Percentiles rank a stretch among this genome's conserved stretches.
These are phyloP conservation scores for Protodeltote pygarga DNA, from an alignment of 2,888 invertebrate species.

Conservation along the genomic window DNA sequence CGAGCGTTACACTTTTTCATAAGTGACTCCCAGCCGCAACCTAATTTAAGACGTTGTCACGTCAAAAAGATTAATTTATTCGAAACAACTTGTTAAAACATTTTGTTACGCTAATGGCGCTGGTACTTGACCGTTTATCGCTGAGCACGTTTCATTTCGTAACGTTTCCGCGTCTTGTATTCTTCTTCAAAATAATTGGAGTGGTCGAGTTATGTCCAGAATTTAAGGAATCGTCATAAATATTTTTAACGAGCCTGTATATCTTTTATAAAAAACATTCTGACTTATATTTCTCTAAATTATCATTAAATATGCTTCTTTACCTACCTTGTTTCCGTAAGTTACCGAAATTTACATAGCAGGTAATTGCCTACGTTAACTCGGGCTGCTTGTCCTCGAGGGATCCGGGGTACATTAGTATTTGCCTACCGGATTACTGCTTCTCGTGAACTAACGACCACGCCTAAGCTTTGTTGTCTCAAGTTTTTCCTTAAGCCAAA, in stretches of 20 bases:
- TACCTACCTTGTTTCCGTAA: slow-evolving; percentile 27
- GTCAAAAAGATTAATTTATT: slow-evolving; percentile 16
- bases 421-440: slow-evolving; percentile 38
- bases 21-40: no score
- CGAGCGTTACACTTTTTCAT: no score
- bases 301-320: slow-evolving; percentile 25
- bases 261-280: slow-evolving; percentile 38
- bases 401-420: slow-evolving; percentile 29
- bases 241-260: slow-evolving; percentile 54
- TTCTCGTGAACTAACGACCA: slow-evolving; percentile 26
- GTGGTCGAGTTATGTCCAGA: slow-evolving; percentile 60
- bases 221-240: slow-evolving; percentile 60
- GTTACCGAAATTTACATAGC: slow-evolving; percentile 22
- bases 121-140: slow-evolving; percentile 51
- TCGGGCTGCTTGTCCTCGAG: slow-evolving; percentile 16
- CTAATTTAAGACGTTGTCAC: no score
- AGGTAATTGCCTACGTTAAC: slow-evolving; percentile 24
- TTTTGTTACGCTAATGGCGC: slow-evolving; percentile 6
- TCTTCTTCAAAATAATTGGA: slow-evolving; percentile 73
- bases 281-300: slow-evolving; percentile 31
- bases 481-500: slow-evolving; percentile 17
- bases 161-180: slow-evolving; percentile 54
- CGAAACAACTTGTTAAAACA: slow-evolving; percentile 16
- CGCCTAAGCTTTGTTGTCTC: slow-evolving; percentile 29
- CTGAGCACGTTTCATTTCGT: slow-evolving; percentile 54